Conservation (phyloP, 1,140 invertebrate species). For the Holotrichia oblita region DNA sequence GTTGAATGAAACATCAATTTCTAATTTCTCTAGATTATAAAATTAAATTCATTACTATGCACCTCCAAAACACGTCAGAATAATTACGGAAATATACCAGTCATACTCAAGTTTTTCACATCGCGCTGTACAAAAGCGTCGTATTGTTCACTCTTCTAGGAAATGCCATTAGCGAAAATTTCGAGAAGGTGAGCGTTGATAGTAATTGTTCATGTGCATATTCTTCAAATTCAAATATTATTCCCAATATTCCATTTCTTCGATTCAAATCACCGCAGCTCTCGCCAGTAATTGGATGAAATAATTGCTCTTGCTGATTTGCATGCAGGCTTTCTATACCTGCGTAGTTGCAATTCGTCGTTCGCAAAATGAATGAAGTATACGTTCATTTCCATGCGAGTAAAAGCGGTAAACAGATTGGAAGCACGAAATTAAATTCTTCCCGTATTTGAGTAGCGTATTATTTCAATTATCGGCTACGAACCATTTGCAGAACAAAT, state of each 20-base stretch:
- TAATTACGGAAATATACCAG: background rate
- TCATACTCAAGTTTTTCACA: background rate
- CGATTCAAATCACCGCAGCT: background rate
- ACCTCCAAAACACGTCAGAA: background rate
- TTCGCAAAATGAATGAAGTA: background rate
- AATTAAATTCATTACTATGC: background rate
- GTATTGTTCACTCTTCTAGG: background rate
- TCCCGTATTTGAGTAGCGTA: constrained; percentile 47
- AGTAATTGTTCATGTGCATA: background rate
- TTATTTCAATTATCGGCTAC: constrained; percentile 47
- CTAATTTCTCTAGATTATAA: background rate
- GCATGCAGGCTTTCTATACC: background rate
- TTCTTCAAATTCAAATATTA: constrained; percentile 9
- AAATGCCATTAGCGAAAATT: background rate
- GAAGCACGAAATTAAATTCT: constrained; percentile 45
- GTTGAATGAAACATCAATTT: too few species aligned
- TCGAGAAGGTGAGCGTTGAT: background rate
- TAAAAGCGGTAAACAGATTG: constrained; percentile 1
- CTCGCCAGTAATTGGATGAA: constrained; percentile 18
- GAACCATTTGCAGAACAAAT: background rate
- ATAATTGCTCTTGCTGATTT: constrained; percentile 14
- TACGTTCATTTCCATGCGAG: background rate
- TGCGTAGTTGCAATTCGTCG: background rate
- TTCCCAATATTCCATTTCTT: constrained; percentile 8
- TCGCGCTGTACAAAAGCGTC: background rate